Conservation (phyloP, 2,797 vertebrate genomes). For the Xerus rutilus region DNA sequence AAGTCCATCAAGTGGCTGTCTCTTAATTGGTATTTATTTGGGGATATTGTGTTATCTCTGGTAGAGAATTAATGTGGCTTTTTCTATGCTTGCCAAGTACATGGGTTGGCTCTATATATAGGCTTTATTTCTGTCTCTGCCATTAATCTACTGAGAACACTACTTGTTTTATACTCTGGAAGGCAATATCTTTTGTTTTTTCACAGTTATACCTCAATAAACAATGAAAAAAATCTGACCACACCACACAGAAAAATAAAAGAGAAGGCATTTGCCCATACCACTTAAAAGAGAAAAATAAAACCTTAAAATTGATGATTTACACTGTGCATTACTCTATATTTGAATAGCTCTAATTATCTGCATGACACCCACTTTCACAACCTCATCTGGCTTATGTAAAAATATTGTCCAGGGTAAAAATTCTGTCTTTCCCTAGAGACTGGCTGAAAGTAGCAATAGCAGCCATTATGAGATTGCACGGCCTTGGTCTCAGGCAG, state of each 20-base stretch:
- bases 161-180: not conserved
- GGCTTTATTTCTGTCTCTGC: not conserved
- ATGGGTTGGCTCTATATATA: not conserved
- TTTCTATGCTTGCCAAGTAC: not conserved
- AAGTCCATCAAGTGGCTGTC: not conserved
- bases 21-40: conserved; percentile 26
- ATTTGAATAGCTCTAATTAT: conserved; percentile 22
- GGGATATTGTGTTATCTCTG: not conserved
- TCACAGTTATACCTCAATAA: not conserved
- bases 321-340: not conserved
- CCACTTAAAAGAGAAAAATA: not conserved
- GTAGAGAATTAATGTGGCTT: not conserved
- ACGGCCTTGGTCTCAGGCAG: not conserved
- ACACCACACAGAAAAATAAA: not conserved
- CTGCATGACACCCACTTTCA: not conserved
- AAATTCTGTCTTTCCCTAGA: not conserved
- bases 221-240: conserved; percentile 19
- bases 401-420: not conserved
- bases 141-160: not conserved
- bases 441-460: not conserved
- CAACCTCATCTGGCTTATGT: not conserved
- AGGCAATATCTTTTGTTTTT: not conserved
- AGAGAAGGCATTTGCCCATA: not conserved
- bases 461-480: not conserved
- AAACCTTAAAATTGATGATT: not conserved